phyloP scores from a whole-genome alignment of 35 echinoderm and acorn worm genomes.

The Nesometra sesokonis region DNA sequence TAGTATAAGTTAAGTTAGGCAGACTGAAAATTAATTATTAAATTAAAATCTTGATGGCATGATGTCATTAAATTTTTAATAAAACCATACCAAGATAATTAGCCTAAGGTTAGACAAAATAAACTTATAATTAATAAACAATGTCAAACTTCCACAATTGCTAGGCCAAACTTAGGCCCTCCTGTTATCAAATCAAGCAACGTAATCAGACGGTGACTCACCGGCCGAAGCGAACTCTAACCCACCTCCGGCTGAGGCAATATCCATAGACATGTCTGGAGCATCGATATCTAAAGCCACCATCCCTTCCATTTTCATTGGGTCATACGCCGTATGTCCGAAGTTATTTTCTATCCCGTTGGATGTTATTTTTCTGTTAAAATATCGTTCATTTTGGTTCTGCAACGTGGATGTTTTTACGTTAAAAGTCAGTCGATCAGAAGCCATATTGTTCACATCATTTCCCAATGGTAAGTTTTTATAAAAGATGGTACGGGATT shows the following conservation, averaged over 20 bases:
- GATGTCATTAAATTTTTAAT: no score
- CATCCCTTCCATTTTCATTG: background rate
- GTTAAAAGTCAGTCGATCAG: background rate
- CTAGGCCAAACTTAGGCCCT: background rate
- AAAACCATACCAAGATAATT: no score
- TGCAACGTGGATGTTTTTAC: constrained; percentile 52
- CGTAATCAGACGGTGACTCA: background rate
- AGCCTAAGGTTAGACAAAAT: no score
- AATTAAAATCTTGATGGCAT: no score
- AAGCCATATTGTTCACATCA: constrained; percentile 26
- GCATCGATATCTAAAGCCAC: constrained; percentile 39
- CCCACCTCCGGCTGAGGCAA: background rate
- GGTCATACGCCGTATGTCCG: background rate
- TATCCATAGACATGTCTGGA: constrained; percentile 47
- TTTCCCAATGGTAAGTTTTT: background rate
- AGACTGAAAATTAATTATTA: no score
- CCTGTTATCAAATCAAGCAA: background rate
- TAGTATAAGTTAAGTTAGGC: no score
- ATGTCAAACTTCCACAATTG: background rate
- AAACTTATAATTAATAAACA: no score
- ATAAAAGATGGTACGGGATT: background rate
- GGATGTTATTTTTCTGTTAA: constrained; percentile 3
- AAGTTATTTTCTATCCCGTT: background rate
- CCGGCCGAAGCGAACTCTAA: background rate
- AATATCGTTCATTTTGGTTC: constrained; percentile 16